Evolutionary conservation across 2,888 invertebrate genomes (phyloP).

Genomic region (Drosophila meridiana): DNA sequence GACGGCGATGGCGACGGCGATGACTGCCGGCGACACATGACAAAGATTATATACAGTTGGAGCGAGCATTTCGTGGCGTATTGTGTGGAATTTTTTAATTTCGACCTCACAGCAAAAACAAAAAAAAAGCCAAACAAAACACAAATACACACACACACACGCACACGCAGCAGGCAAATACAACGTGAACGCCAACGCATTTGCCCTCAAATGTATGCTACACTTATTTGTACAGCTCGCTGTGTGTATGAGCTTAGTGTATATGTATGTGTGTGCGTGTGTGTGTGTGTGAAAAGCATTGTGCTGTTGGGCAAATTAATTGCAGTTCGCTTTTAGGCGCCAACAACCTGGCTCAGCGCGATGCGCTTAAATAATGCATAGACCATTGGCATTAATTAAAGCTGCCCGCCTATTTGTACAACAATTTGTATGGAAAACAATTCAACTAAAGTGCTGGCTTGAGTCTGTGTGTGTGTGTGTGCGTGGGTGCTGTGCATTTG

Average conservation of each 20-base stretch:
- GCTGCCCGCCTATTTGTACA: conserved; percentile 34
- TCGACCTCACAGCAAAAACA: conserved; percentile 39
- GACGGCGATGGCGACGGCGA: background rate
- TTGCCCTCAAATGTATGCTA: conserved; percentile 41
- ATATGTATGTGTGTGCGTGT: background rate
- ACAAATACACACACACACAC: background rate
- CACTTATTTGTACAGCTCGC: conserved; percentile 36
- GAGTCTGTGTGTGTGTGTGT: background rate
- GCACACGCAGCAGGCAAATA: background rate
- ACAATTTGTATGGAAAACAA: conserved; percentile 25
- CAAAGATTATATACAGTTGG: conserved; percentile 53
- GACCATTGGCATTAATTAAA: conserved; percentile 59
- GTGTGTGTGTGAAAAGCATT: conserved; percentile 7
- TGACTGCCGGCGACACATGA: conserved; percentile 60
- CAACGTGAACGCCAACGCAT: conserved; percentile 9
- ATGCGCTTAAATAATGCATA: conserved; percentile 61
- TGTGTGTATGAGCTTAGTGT: background rate
- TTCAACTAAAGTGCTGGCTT: conserved; percentile 6
- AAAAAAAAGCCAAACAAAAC: conserved; percentile 19
- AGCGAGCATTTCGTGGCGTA: conserved; percentile 41
- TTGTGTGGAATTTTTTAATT: conserved; percentile 78
- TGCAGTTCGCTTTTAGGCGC: conserved; percentile 58
- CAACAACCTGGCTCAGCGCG: conserved; percentile 27
- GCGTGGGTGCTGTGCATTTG: background rate
- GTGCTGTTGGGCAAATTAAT: conserved; percentile 62